These are phyloP conservation scores for Oasisia sp. DNA, from an alignment of 2,888 invertebrate genomes.

Conservation along the genomic window DNA sequence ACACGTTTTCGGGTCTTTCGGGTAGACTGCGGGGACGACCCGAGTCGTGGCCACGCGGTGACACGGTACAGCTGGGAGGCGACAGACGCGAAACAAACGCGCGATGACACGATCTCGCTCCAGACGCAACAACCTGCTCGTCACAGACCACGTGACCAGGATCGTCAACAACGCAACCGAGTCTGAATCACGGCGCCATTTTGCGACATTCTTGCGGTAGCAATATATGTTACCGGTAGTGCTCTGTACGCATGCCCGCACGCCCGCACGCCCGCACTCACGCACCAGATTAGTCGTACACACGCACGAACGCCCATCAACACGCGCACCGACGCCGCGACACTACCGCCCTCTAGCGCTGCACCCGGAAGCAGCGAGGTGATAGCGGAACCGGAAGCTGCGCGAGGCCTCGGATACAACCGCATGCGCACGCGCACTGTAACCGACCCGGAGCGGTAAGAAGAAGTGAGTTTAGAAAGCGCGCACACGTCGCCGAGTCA, in stretches of 20 bases:
- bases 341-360: neutral
- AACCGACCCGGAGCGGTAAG: neutral
- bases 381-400: neutral
- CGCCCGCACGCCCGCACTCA: no score
- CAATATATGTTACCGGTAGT: neutral
- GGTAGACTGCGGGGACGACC: neutral
- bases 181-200: neutral
- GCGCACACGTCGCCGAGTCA: neutral
- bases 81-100: neutral
- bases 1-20: neutral
- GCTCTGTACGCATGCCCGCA: neutral
- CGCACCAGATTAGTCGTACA: no score
- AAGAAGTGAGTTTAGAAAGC: neutral
- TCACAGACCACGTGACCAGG: neutral
- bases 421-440: neutral
- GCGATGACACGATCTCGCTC: neutral
- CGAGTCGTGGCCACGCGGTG: neutral
- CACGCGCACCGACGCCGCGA: neutral
- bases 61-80: neutral
- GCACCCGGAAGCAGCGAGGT: neutral
- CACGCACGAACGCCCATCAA: neutral
- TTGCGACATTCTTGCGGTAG: neutral
- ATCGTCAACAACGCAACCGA: neutral
- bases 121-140: neutral
- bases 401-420: neutral